Evolutionary conservation across 2,797 vertebrate genomes (phyloP), one percentile per base, ranked within the genome.

Genomic region (Acropternis orthonyx): DNA sequence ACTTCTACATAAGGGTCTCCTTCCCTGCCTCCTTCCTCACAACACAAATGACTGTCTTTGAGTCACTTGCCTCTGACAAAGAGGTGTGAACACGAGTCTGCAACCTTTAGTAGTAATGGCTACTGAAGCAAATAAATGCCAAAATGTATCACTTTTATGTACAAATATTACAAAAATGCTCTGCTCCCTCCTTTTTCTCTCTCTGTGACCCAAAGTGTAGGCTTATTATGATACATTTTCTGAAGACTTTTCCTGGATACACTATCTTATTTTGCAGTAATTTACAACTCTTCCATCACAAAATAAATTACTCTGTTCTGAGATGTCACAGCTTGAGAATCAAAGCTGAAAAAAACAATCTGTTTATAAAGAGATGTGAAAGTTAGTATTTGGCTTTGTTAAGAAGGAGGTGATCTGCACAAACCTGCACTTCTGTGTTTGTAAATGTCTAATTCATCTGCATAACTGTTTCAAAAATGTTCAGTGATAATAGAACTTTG

Each of bases 381-480:
- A 86, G 43, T 79, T 86, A 74, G 23, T 56, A 67, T 63, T 88
- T 6, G 9, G 12, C 14, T 78, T 88, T 86, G 59, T 34, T 80
- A 75, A 68, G 46, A 88, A 52, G 20, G 86, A 9, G 18, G 2
- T 68, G 59, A 84, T 63, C 34, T 65, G 34, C 11, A 52, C 14
- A 81, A 61, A 80, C 36, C 28, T 84, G 28, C 18, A 72, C 3
- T 11, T 82, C 80, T 85, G 23, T 56, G 19, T 83, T 74, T 89
- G 36, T 30, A 93, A 95, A 92, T 59, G 46, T 37, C n/a, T 86
- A 34, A 89, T 86, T 92, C 5, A 68, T 96, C 89, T 92, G 36
- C n/a, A 86, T 79, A 88, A 67, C n/a, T 71, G 44, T 88, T 93
- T 95, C 51, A 67, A 92, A 95, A 91, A 84, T 79, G 3, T 76